Evolutionary conservation across 1,140 invertebrate genomes (phyloP).

Genomic region (Drosophila repleta): DNA sequence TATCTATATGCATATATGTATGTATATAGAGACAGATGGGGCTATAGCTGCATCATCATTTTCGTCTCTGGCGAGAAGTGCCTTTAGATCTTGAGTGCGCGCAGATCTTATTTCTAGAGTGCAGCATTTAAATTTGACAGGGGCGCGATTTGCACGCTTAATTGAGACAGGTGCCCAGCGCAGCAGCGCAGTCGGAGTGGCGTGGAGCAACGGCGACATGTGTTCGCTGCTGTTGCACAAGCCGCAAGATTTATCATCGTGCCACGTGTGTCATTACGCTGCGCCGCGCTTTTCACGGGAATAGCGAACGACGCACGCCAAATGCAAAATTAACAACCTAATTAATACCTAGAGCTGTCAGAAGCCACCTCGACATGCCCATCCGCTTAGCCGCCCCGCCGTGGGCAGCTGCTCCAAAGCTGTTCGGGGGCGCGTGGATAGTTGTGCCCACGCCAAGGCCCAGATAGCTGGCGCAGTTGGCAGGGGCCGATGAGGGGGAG

Average conservation of each 20-base stretch:
- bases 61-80: slow-evolving; percentile 34
- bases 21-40: not conserved
- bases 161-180: slow-evolving; percentile 71
- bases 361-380: slow-evolving; percentile 38
- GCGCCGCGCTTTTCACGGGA: slow-evolving; percentile 69
- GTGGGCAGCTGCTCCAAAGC: slow-evolving; percentile 49
- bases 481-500: not conserved
- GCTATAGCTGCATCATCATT: not conserved
- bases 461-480: slow-evolving; percentile 30
- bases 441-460: not conserved
- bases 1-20: slow-evolving; percentile 13
- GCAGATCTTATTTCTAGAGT: slow-evolving; percentile 59
- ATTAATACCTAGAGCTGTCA: slow-evolving; percentile 69
- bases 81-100: slow-evolving; percentile 53
- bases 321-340: slow-evolving; percentile 82
- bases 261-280: slow-evolving; percentile 54
- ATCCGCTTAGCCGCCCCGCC: slow-evolving; percentile 28
- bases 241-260: slow-evolving; percentile 73
- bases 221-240: slow-evolving; percentile 74
- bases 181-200: not conserved
- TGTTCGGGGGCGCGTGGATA: slow-evolving; percentile 14
- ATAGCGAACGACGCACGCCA: slow-evolving; percentile 72
- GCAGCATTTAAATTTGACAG: slow-evolving; percentile 77
- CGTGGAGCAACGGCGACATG: slow-evolving; percentile 62
- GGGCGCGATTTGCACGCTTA: slow-evolving; percentile 79